Percentiles rank a stretch among this genome's conserved stretches.
Evolutionary conservation across 2,888 invertebrate species (phyloP).

Genomic region (Noctuana brunneofusca): DNA sequence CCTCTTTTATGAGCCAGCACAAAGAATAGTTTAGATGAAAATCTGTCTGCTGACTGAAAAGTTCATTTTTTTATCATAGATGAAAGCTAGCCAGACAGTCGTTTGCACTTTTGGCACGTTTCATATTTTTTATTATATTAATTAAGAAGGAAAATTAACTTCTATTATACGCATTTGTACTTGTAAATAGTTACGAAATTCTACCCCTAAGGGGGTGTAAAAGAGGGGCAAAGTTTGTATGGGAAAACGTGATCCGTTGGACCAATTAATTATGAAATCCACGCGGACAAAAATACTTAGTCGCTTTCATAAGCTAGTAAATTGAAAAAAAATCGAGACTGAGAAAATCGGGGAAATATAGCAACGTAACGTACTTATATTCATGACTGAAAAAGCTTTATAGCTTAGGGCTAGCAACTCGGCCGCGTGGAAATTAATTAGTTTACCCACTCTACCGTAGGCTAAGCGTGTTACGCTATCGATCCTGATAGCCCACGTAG

Average conservation of each 20-base stretch:
- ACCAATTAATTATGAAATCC: too few species aligned
- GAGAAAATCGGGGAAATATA: too few species aligned
- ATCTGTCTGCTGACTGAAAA: background rate
- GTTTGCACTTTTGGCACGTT: too few species aligned
- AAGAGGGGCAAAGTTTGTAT: too few species aligned
- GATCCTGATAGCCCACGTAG: constrained; percentile 4
- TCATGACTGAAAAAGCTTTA: background rate
- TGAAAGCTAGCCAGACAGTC: background rate
- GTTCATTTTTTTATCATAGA: background rate
- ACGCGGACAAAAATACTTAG: too few species aligned
- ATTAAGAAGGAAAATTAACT: background rate
- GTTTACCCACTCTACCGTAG: constrained; percentile 15
- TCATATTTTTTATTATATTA: too few species aligned
- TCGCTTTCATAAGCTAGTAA: too few species aligned
- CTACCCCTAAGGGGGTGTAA: too few species aligned
- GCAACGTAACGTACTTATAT: background rate
- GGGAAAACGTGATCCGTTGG: too few species aligned
- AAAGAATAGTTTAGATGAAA: constrained; percentile 2
- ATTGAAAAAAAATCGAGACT: background rate
- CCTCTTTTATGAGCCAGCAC: background rate
- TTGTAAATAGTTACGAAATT: too few species aligned
- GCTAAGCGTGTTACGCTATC: constrained; percentile 3
- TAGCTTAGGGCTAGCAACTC: background rate
- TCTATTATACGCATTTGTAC: too few species aligned
- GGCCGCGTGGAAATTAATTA: constrained; percentile 19